Base-by-base conservation (phyloP, 2,797 vertebrate species). In the Microcaecilia unicolor region DNA sequence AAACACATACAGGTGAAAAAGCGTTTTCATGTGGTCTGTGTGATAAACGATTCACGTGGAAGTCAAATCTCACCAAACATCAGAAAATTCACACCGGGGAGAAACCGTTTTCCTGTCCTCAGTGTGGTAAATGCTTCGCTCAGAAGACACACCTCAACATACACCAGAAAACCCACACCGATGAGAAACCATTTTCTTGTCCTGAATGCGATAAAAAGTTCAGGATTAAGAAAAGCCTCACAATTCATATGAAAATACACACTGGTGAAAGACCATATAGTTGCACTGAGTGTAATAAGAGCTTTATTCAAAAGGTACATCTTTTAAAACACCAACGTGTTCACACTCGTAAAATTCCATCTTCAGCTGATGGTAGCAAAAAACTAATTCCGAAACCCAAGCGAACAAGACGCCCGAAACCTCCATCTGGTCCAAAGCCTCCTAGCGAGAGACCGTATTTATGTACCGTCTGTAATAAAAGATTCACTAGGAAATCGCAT, bases 1-100 rank as follows among this genome's bases (percentile, higher is more conserved):
- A 36, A n/a, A 44, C 41, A 15, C 41, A 44, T 13, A 44, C 44
- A 23, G 44, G 44, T 31, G 44, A 44, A 33, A 44, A 44, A 15
- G 41, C 37, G 28, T 44, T 44, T 41, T 34, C 44, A 34, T 44
- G 41, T 4, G 15, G 19, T 1, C 22, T 37, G 25, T 45, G 42
- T 2, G 42, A 42, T 13, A 38, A 45, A 24, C 35, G 42, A 5
- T 45, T 45, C 35, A 35, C 38, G 29, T 38, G 35, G 29, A 42
- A 34, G 2, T 45, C 42, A 0, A 42, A 38, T 35, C 25, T 45
- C 3, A 17, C 21, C 1, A 35, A 24, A 2, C 42, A 45, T 8
- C 30, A 31, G 41, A 26, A 15, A 10, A 37, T 8, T 23, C 41
- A 44, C 10, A 18, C 15, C 1, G 41, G 34, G 2, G 34, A 44